A percentile compares a stretch with the other conserved stretches of the same genome.
These are phyloP conservation scores for Cliona cf. orientalis DNA, from an alignment of 37 sponge, comb jelly and placozoan species.

Conservation along the genomic window DNA sequence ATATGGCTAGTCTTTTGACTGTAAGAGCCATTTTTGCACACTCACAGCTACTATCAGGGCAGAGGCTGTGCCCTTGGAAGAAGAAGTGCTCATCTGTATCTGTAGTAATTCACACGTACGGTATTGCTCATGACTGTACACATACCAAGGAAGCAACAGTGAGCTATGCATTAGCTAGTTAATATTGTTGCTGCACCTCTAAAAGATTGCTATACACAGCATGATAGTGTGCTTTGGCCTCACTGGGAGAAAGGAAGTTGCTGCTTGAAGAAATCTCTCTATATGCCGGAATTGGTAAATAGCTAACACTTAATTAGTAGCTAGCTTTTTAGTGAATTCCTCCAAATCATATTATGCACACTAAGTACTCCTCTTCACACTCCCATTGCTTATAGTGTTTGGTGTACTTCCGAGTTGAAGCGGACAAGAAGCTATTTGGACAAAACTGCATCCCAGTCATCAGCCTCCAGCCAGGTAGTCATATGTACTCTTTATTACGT, in stretches of 20 bases:
- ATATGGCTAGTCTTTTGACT: too few relatives aligned
- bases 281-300: slow-evolving; percentile 68
- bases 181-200: not conserved
- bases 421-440: slow-evolving; percentile 37
- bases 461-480: slow-evolving; percentile 66
- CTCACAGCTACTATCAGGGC: slow-evolving; percentile 68
- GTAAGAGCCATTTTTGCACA: too few relatives aligned
- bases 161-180: not conserved
- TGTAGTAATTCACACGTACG: slow-evolving; percentile 55
- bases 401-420: slow-evolving; percentile 66
- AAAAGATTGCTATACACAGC: not conserved
- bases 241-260: slow-evolving; percentile 28
- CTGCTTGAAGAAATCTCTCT: slow-evolving; percentile 16
- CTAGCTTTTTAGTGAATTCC: too few relatives aligned
- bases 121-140: slow-evolving; percentile 46
- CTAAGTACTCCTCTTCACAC: too few relatives aligned
- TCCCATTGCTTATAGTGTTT: slow-evolving; percentile 61
- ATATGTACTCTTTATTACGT: too few relatives aligned
- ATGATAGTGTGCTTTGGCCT: slow-evolving; percentile 31
- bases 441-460: slow-evolving; percentile 73
- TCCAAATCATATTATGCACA: too few relatives aligned
- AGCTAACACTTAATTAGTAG: too few relatives aligned
- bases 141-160: slow-evolving; percentile 19
- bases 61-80: slow-evolving; percentile 40
- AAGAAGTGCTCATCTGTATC: slow-evolving; percentile 35